Base-by-base conservation (phyloP, 2,888 invertebrate genomes). In the Platycheirus albimanus region DNA sequence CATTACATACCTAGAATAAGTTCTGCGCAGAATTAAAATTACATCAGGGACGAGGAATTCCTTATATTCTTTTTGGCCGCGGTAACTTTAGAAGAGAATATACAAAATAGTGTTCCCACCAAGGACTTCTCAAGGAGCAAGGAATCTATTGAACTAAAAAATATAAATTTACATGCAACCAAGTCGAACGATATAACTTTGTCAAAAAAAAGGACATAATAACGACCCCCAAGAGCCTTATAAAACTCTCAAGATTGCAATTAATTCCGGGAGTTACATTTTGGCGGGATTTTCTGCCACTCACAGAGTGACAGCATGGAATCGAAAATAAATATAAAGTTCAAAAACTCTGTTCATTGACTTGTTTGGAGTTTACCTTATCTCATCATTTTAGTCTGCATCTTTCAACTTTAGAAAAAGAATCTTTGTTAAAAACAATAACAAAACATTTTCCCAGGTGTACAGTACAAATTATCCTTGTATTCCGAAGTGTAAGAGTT, bases 1-100 rank as follows among this genome's bases (percentile, higher is more conserved):
- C 43, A 78, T 72, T 61, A 67, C 52, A 78, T 24, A 24, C 24
- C n/a, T n/a, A n/a, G n/a, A n/a, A 24, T 24, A 28, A 51, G 38
- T 11, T 47, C 15, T 51, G 38, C 47, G 61, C 52, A 79, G 33
- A 38, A 45, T 52, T 7, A 7, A 33, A 41, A 10, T 51, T 54
- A 30, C 38, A n/a, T n/a, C n/a, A 10, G 54, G 54, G 61, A 61
- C 2, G n/a, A 83, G n/a, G n/a, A 2, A 33, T 20, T 52, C n/a
- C 71, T 24, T 4, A 5, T 24, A 4, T 24, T 24, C 24, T 24
- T 24, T 24, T 24, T 24, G 24, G 3, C n/a, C n/a, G n/a, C 24
- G 5, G 24, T 5, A 24, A 24, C 3, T 4, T 24, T 24, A 5
- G 24, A 24, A 24, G 5, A 24, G 24, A 24, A 24, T 24, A 4